Conservation (phyloP, 2,113 vertebrate genomes). For the Anolis sagrei region DNA sequence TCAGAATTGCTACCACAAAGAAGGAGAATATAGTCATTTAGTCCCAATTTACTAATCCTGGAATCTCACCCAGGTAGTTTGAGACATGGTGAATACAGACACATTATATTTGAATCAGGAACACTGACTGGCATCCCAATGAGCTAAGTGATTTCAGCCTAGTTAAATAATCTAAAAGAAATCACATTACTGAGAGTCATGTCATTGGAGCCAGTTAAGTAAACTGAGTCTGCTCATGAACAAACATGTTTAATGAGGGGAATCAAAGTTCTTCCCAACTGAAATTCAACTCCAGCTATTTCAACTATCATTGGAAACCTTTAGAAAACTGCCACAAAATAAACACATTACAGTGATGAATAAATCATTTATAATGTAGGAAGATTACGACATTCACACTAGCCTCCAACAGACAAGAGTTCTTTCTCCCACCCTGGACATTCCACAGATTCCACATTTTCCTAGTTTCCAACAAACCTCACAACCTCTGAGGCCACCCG, state of each 20-base stretch:
- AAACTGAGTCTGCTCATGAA: neutral
- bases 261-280: neutral
- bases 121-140: neutral
- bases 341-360: neutral
- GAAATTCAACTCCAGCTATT: neutral
- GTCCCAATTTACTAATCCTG: neutral
- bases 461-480: no score
- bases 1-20: neutral
- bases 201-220: neutral
- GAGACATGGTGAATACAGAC: neutral
- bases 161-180: neutral
- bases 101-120: neutral
- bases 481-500: no score
- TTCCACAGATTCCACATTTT: no score
- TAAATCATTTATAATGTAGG: neutral
- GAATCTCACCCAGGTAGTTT: neutral
- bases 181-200: neutral
- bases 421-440: no score
- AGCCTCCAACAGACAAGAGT: no score
- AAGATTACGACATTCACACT: no score
- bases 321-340: neutral
- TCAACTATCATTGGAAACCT: neutral
- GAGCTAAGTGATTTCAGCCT: constrained; percentile 1
- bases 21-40: neutral
- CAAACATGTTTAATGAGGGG: neutral